Evolutionary conservation across 2,113 vertebrate species (phyloP), one percentile per base, ranked within the genome.

Genomic region (Poecilia latipinna): DNA sequence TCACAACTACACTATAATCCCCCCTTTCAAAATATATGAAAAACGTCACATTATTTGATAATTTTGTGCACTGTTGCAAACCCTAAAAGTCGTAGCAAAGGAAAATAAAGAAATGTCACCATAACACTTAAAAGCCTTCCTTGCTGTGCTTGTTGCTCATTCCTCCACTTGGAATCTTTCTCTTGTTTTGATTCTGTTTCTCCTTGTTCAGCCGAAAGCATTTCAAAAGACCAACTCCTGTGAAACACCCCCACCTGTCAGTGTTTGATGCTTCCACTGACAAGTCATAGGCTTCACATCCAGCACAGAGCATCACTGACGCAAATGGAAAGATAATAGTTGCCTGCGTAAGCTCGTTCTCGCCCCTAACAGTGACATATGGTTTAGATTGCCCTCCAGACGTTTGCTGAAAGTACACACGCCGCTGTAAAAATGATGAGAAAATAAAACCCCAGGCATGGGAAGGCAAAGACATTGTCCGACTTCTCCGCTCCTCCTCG

Each of bases 211-310:
- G 61, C 12, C 61, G 32, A 65, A 71, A n/a, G 72, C 82, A 51
- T 35, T 71, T 29, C 63, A 68, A 68, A 48, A 71, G 64, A 74
- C 65, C 26, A 24, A 39, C 1, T 64, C 51, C 32, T 70, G 67
- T 85, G 67, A 79, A 85, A 80, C 44, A 42, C 63, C 32, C 17
- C 29, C 13, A 44, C 79, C 60, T 74, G 78, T 87, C 83, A 74
- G 67, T 8, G 3, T 3, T 67, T 54, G 74, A 72, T 37, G 31
- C 65, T 78, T 75, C 37, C 65, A 32, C 48, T 70, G 78, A 77
- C 66, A 62, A 32, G 37, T 32, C 24, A 72, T 61, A 42, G 70
- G 54, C 72, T 80, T 69, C 76, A 74, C 83, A 85, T 61, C 62
- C 60, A 64, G 74, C 65, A 19, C 44, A 48, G 44, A 19, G 44